Evolutionary conservation across 2,113 vertebrate species (phyloP).

Genomic region (Hemibagrus wyckioides): DNA sequence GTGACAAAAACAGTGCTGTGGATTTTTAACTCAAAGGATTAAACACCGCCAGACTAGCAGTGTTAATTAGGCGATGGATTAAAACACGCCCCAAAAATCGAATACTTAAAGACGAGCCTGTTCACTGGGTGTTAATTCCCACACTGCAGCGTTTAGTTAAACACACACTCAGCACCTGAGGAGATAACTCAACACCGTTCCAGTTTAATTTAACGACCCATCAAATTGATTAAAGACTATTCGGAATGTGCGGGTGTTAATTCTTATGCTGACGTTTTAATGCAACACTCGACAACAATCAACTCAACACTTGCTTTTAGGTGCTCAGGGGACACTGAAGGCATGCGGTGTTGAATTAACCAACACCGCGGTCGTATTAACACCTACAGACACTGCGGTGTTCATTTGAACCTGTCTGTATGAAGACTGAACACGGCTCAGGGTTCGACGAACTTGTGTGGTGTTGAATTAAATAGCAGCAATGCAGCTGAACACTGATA

Average conservation of each 20-base stretch:
- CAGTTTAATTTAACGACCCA: too few relatives aligned
- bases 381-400: neutral
- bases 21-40: neutral
- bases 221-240: neutral
- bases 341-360: neutral
- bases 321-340: neutral
- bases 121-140: neutral
- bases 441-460: neutral
- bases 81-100: too few relatives aligned
- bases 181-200: too few relatives aligned
- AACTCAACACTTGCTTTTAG: neutral
- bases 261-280: neutral
- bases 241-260: too few relatives aligned
- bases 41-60: neutral
- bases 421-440: neutral
- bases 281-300: neutral
- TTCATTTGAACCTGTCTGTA: too few relatives aligned
- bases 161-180: neutral
- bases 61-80: too few relatives aligned
- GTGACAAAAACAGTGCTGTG: too few relatives aligned
- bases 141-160: neutral
- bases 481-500: too few relatives aligned
- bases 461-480: neutral
- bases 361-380: neutral
- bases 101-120: too few relatives aligned